Percentiles rank a stretch among this genome's conserved stretches.
phyloP scores from a whole-genome alignment of 37 sponge, comb jelly and placozoan genomes.

The Hexactinellida sp. region DNA sequence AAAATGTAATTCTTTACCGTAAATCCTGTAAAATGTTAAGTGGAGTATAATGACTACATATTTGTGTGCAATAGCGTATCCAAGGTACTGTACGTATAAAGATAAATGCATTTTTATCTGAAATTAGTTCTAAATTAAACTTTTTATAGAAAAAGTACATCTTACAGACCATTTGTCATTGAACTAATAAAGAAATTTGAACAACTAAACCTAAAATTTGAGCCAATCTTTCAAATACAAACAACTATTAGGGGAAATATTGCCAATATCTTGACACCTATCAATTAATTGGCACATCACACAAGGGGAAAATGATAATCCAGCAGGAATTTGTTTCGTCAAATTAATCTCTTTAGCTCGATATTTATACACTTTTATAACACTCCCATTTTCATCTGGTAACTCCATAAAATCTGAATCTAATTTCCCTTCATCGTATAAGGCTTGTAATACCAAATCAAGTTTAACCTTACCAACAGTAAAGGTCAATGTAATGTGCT shows the following conservation, averaged over 20 bases:
- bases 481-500: not conserved
- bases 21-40: no score
- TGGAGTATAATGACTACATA: no score
- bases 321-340: not conserved
- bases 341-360: not conserved
- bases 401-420: not conserved
- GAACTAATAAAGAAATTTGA: no score
- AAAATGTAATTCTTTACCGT: no score
- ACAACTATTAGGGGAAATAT: slow-evolving; percentile 8
- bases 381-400: not conserved
- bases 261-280: slow-evolving; percentile 8
- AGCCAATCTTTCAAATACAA: slow-evolving; percentile 7
- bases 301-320: not conserved
- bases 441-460: slow-evolving; percentile 1
- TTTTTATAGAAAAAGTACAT: no score
- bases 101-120: no score
- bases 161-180: no score
- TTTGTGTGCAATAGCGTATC: no score
- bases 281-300: not conserved
- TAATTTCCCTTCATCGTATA: not conserved
- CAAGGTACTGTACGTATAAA: no score
- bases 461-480: not conserved
- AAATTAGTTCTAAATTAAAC: no score
- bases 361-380: not conserved
- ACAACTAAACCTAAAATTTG: not conserved